Conservation (phyloP, 1,140 invertebrate species). For the Macrotrachela quadricornifera region DNA sequence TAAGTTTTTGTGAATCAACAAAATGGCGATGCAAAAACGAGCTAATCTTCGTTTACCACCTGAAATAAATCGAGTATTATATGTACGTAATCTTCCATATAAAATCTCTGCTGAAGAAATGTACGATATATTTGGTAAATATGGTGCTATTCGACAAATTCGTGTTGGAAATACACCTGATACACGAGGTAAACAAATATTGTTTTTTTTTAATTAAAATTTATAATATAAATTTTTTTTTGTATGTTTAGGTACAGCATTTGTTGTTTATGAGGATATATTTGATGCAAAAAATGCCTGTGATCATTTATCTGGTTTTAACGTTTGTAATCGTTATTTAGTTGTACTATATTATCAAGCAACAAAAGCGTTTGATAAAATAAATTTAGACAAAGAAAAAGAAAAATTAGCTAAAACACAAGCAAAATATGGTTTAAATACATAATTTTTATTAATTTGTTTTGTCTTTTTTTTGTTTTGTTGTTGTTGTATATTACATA, state of each 20-base stretch:
- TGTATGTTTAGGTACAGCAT: slow-evolving; percentile 91
- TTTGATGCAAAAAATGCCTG: slow-evolving; percentile 99
- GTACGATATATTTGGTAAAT: slow-evolving; percentile 99
- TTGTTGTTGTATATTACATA: too few relatives aligned
- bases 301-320: slow-evolving; percentile 94
- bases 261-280: slow-evolving; percentile 98
- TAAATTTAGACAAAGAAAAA: slow-evolving; percentile 8
- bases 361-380: slow-evolving; percentile 15
- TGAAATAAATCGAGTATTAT: slow-evolving; percentile 90
- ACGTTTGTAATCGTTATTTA: slow-evolving; percentile 91
- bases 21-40: too few relatives aligned
- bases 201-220: too few relatives aligned
- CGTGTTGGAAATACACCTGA: slow-evolving; percentile 23
- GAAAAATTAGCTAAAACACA: slow-evolving; percentile 6
- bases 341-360: slow-evolving; percentile 85
- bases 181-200: too few relatives aligned
- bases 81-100: slow-evolving; percentile 89
- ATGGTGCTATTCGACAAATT: slow-evolving; percentile 93
- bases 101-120: slow-evolving; percentile 99
- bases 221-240: too few relatives aligned
- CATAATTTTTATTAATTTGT: too few relatives aligned
- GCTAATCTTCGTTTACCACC: slow-evolving; percentile 52
- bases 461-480: too few relatives aligned
- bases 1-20: too few relatives aligned
- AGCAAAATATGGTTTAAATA: neutral